These are phyloP conservation scores for Chromis chromis DNA, from an alignment of 2,797 vertebrate genomes.

Conservation along the genomic window DNA sequence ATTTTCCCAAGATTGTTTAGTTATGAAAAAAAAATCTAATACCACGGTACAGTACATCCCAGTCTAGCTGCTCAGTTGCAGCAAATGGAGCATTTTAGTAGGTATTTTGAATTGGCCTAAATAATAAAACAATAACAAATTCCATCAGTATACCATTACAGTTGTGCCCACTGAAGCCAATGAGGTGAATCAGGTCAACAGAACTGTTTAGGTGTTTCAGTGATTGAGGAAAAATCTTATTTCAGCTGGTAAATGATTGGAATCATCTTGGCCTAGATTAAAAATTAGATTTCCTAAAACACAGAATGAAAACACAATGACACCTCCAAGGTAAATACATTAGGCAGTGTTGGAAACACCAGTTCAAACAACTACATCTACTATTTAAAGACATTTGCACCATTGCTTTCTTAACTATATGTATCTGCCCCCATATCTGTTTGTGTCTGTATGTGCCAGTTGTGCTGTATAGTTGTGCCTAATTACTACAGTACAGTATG, in stretches of 20 bases:
- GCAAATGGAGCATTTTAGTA: not conserved
- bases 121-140: not conserved
- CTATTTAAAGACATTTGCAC: not conserved
- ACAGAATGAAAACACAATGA: not conserved
- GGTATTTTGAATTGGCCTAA: not conserved
- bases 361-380: not conserved
- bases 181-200: not conserved
- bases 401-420: not conserved
- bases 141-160: not conserved
- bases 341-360: not conserved
- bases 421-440: not conserved
- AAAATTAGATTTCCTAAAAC: slow-evolving; percentile 10
- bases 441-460: not conserved
- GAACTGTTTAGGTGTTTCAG: not conserved
- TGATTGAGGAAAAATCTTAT: not conserved
- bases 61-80: not conserved
- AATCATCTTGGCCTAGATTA: slow-evolving; percentile 1
- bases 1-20: not conserved
- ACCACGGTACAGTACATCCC: not conserved
- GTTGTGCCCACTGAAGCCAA: not conserved
- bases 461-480: not conserved
- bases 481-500: not conserved
- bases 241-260: not conserved
- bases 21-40: not conserved
- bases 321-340: slow-evolving; percentile 3